Conservation (phyloP, 2,888 invertebrate species). For the Agrochola lychnidis region DNA sequence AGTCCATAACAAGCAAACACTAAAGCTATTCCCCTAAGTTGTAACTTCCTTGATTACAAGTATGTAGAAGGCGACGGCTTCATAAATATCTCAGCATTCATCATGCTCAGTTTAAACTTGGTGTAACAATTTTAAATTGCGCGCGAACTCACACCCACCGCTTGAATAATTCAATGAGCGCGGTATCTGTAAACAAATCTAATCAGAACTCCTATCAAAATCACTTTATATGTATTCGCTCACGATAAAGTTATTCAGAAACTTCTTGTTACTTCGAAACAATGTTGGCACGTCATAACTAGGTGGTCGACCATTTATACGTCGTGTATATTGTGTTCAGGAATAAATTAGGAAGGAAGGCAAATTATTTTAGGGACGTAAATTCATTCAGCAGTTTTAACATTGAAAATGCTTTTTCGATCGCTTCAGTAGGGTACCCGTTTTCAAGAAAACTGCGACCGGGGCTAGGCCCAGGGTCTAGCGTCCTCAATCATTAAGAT, state of each 20-base stretch:
- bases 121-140: constrained; percentile 79
- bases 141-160: constrained; percentile 68
- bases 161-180: constrained; percentile 83
- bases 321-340: constrained; percentile 21
- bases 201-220: constrained; percentile 79
- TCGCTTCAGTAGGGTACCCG: too few relatives aligned
- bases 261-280: constrained; percentile 54
- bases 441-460: too few relatives aligned
- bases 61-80: constrained; percentile 43
- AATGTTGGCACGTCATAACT: constrained; percentile 45
- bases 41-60: constrained; percentile 54
- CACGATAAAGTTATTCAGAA: constrained; percentile 57
- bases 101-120: constrained; percentile 76
- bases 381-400: background rate
- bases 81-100: constrained; percentile 76
- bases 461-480: too few relatives aligned
- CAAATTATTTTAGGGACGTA: background rate
- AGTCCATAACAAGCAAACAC: constrained; percentile 33
- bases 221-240: constrained; percentile 71
- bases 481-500: too few relatives aligned
- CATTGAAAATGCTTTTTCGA: too few relatives aligned
- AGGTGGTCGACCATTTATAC: constrained; percentile 30
- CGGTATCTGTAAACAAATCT: constrained; percentile 78
- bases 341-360: constrained; percentile 29
- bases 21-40: constrained; percentile 47